These are phyloP conservation scores for Orthosia cruda DNA, from an alignment of 2,888 invertebrate species.

Conservation along the genomic window DNA sequence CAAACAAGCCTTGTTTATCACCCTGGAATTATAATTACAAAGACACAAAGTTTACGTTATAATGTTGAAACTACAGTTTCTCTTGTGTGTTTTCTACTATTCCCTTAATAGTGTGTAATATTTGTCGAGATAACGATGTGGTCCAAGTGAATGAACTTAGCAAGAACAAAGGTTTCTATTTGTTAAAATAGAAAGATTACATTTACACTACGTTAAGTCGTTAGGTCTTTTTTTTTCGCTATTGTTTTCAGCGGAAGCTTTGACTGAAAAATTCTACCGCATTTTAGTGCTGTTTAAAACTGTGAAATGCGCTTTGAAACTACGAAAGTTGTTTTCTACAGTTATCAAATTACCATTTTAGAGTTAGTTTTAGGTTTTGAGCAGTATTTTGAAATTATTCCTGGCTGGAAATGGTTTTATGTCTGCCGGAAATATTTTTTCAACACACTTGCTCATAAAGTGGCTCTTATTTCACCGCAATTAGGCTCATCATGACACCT, in stretches of 20 bases:
- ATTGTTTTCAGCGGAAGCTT: conserved; percentile 11
- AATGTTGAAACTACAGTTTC: conserved; percentile 35
- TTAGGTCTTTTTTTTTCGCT: neutral
- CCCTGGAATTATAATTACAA: conserved; percentile 27
- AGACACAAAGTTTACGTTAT: conserved; percentile 49
- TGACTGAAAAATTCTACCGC: conserved; percentile 12
- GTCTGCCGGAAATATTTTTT: neutral
- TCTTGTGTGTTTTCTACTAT: conserved; percentile 4
- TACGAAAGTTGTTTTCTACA: neutral
- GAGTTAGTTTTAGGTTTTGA: neutral
- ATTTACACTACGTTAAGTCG: neutral
- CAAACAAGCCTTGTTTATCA: conserved; percentile 33
- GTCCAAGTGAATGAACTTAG: conserved; percentile 29
- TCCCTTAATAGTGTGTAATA: conserved; percentile 27
- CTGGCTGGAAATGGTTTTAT: neutral
- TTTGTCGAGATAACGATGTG: conserved; percentile 33
- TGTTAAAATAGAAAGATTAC: conserved; percentile 12
- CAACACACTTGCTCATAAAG: too few relatives aligned
- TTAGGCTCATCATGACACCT: too few relatives aligned
- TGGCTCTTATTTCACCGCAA: too few relatives aligned
- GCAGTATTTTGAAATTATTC: conserved; percentile 4
- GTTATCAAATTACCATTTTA: conserved; percentile 21
- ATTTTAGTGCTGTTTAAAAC: neutral
- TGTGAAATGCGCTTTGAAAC: neutral
- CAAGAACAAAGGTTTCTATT: conserved; percentile 39